Evolutionary conservation across 1,140 invertebrate genomes (phyloP), one percentile per base, ranked within the genome.

Genomic region (Leptopilina clavipes): DNA sequence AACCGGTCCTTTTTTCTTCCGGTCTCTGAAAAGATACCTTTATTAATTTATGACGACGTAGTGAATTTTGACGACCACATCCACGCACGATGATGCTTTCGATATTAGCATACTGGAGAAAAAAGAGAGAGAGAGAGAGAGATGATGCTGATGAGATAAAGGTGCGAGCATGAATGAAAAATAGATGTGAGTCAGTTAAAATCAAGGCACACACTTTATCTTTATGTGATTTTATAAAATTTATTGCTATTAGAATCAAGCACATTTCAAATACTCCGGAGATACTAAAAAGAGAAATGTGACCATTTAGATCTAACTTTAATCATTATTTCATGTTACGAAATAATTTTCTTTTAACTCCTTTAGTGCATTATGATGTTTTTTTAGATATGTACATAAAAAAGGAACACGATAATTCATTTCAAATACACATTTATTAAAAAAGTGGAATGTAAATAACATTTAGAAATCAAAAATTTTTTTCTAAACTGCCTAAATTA

Each of bases 1-100:
- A 73, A 83, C 80, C 81, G 79, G 82, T 83, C 82, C 71, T 79
- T 72, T 70, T 75, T 59, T 81, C 79, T 79, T 79, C 75, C 71
- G 75, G 71, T 22, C 54, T 59, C 45, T 10, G 37, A 71, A 18
- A 54, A 31, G 71, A 56, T 71, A 10, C 44, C 31, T 82, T 79
- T 76, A 82, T 82, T 76, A 82, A 80, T 82, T 81, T 73, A 77
- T 48, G 76, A 83, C 73, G 65, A 76, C 45, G 19, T 19, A 19
- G 22, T 70, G 19, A 76, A 56, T 48, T 48, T 44, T 25, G 45
- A 72, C 52, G 43, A 77, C 73, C 65, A 40, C 37, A n/a, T 17
- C 48, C 56, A 59, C 52, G 31, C 54, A 76, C 22, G 11, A 48
- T 75, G 71, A 74, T 48, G 56, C 54, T 74, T 72, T 72, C 37